Evolutionary conservation across 1,140 invertebrate genomes (phyloP).

Genomic region (Thaumatotibia leucotreta): DNA sequence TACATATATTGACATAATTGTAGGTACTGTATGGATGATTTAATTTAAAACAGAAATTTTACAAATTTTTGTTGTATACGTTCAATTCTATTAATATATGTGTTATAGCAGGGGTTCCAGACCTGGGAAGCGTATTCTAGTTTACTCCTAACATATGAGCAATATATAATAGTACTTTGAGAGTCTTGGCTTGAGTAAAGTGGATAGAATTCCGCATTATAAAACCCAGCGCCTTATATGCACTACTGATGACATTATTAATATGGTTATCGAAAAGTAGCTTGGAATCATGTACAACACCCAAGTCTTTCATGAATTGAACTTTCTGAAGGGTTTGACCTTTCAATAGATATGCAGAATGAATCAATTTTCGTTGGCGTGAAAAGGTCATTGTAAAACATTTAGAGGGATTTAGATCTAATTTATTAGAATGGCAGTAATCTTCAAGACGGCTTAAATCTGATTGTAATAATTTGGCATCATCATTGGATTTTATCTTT

Average conservation of each 20-base stretch:
- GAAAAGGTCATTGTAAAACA: not conserved
- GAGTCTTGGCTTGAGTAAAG: not conserved
- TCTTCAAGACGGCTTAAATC: not conserved
- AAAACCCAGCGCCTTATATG: not conserved
- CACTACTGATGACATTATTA: not conserved
- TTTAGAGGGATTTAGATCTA: not conserved
- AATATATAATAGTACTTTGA: constrained; percentile 15
- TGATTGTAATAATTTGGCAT: not conserved
- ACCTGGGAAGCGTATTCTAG: constrained; percentile 7
- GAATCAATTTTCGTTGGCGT: not conserved
- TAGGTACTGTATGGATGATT: not conserved
- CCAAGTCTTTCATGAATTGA: not conserved
- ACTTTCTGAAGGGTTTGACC: not conserved
- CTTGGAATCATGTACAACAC: too few relatives aligned
- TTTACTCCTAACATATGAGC: not conserved
- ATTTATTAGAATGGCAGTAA: not conserved
- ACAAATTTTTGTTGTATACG: not conserved
- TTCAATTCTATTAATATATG: not conserved
- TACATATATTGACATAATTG: not conserved
- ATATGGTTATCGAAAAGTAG: not conserved
- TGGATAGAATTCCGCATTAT: not conserved
- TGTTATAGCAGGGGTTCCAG: not conserved
- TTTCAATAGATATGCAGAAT: not conserved
- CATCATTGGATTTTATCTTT: not conserved
- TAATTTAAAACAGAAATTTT: not conserved